phyloP scores from a whole-genome alignment of 2,888 invertebrate species.

The Lycophotia porphyrea region DNA sequence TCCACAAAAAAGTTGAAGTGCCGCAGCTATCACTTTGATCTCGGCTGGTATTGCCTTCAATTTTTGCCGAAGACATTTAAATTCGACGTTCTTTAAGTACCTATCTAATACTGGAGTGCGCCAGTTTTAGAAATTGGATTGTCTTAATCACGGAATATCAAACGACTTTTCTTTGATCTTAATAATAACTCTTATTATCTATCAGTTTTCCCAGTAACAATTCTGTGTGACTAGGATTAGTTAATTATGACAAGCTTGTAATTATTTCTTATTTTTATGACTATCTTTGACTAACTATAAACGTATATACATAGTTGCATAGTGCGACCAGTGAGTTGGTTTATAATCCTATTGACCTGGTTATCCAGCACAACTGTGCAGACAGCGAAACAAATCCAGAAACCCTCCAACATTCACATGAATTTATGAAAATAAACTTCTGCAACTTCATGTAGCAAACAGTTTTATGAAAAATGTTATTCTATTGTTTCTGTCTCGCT shows the following conservation, averaged over 20 bases:
- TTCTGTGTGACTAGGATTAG: constrained; percentile 11
- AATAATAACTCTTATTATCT: constrained; percentile 49
- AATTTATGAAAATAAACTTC: constrained; percentile 53
- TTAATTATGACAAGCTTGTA: constrained; percentile 24
- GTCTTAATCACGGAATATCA: constrained; percentile 70
- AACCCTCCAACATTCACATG: constrained; percentile 41
- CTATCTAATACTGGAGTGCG: constrained; percentile 67
- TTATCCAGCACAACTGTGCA: constrained; percentile 4
- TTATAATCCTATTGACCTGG: constrained; percentile 14
- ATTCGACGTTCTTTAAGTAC: constrained; percentile 73
- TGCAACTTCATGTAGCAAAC: constrained; percentile 44
- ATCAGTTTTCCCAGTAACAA: constrained; percentile 36
- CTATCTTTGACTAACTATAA: background rate
- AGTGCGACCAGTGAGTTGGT: background rate
- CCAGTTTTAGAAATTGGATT: constrained; percentile 73
- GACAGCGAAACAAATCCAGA: constrained; percentile 41
- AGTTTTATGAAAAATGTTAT: constrained; percentile 53
- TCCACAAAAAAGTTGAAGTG: constrained; percentile 78
- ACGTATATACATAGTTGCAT: background rate
- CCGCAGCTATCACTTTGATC: constrained; percentile 79
- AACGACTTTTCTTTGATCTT: constrained; percentile 57
- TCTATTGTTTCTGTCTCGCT: constrained; percentile 47
- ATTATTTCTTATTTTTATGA: constrained; percentile 1
- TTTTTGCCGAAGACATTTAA: constrained; percentile 77
- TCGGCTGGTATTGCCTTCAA: constrained; percentile 74